Evolutionary conservation across 2,797 vertebrate genomes (phyloP), one percentile per base, ranked within the genome.

Genomic region (Brotogeris chrysoptera): DNA sequence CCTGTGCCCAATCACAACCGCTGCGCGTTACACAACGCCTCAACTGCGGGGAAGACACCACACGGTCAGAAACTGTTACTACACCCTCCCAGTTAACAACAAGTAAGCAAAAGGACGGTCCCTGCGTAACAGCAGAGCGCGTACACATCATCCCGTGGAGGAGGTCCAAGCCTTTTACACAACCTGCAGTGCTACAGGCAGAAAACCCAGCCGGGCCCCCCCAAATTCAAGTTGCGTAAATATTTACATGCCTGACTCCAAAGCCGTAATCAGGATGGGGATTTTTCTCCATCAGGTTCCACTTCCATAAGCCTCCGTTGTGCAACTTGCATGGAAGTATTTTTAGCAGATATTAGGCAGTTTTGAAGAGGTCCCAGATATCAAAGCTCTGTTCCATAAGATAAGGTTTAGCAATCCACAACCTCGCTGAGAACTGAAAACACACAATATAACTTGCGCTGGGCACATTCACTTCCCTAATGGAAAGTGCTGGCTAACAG

Each of bases 11-110:
- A 93, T 91, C 89, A 83, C 88, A 52, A 74, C 18, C 74, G 41
- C 69, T 11, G 32, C 41, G 25, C 25, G 24, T 97, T 96, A 94
- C 96, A 96, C 97, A 97, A 96, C 50, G 63, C 80, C 84, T 7
- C 60, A 64, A 66, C 70, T 2, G 76, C 65, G 11, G 86, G 86
- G 69, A 81, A 91, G 83, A 71, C 97, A 92, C 95, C 97, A 13
- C 92, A 61, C 25, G 97, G 96, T 41, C 89, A 78, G 38, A 27
- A 60, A 76, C 50, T 68, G 96, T 87, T 92, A 95, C 94, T 97
- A 83, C 97, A 57, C 20, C 13, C 55, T 11, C n/a, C 10, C 1
- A 2, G 76, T 15, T 19, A 36, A 36, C 10, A 25, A 66, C 24
- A 49, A 70, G 30, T 10, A 28, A 74, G 36, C 6, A 23, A 24